Percentiles rank a stretch among this genome's conserved stretches.
phyloP scores from a whole-genome alignment of 1,140 invertebrate genomes.

The Drosophila arawakana region DNA sequence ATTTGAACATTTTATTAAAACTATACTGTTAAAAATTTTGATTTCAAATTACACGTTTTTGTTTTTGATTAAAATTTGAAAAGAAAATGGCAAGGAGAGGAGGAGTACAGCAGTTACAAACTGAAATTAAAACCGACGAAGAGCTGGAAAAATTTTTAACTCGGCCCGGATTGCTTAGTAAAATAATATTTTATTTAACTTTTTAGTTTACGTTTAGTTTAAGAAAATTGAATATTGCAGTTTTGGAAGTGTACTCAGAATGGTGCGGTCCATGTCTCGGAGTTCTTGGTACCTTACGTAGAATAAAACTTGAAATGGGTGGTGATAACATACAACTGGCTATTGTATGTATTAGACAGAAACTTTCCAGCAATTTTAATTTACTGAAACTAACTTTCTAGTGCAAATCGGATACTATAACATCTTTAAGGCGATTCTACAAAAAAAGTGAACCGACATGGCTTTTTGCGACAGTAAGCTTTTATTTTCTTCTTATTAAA shows the following conservation, averaged over 20 bases:
- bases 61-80: background rate
- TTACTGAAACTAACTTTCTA: slow-evolving; percentile 17
- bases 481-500: background rate
- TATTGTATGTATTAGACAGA: slow-evolving; percentile 86
- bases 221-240: slow-evolving; percentile 84
- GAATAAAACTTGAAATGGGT: slow-evolving; percentile 95
- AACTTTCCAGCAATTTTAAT: background rate
- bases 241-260: slow-evolving; percentile 95
- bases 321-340: slow-evolving; percentile 92
- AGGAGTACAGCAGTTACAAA: slow-evolving; percentile 89
- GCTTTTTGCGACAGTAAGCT: slow-evolving; percentile 93
- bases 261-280: slow-evolving; percentile 96
- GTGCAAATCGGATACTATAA: slow-evolving; percentile 91
- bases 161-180: slow-evolving; percentile 92
- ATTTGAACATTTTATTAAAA: too few relatives aligned
- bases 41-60: slow-evolving; percentile 27
- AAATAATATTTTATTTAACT: slow-evolving; percentile 14
- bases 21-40: background rate
- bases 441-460: slow-evolving; percentile 95
- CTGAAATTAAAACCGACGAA: slow-evolving; percentile 91
- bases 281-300: slow-evolving; percentile 94
- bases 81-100: slow-evolving; percentile 88
- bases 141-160: slow-evolving; percentile 93
- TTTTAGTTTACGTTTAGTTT: background rate
- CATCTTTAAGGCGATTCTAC: slow-evolving; percentile 90